Conservation (phyloP, 2,888 invertebrate species). For the Elmis aenea region DNA sequence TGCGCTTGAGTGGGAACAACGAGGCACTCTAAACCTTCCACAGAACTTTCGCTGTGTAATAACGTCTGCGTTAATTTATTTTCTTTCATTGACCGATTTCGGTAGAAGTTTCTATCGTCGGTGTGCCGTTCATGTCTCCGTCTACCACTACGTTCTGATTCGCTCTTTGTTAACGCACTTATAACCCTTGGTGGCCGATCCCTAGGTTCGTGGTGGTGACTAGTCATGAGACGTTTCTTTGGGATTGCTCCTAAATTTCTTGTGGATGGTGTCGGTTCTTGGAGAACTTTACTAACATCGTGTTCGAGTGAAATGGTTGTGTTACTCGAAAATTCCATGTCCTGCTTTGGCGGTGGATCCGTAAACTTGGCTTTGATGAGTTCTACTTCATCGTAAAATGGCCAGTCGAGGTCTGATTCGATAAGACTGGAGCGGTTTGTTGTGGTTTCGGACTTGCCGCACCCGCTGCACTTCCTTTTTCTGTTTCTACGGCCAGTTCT, state of each 20-base stretch:
- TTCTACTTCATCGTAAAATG: conserved; percentile 51
- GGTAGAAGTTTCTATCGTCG: conserved; percentile 23
- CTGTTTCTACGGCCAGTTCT: conserved; percentile 31
- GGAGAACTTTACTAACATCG: conserved; percentile 53
- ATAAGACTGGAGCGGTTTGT: conserved; percentile 48
- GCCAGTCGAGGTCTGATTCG: conserved; percentile 57
- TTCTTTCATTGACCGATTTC: conserved; percentile 35
- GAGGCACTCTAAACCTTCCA: conserved; percentile 41
- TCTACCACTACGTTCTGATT: conserved; percentile 39
- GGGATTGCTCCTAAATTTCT: conserved; percentile 69
- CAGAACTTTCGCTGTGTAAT: conserved; percentile 29
- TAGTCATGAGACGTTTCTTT: conserved; percentile 50
- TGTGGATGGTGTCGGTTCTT: conserved; percentile 39
- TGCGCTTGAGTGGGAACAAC: conserved; percentile 44
- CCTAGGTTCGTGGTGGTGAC: conserved; percentile 20
- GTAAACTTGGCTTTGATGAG: conserved; percentile 19
- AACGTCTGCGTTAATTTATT: conserved; percentile 37
- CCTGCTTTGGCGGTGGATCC: conserved; percentile 47
- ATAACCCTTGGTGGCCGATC: conserved; percentile 22
- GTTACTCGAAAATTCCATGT: conserved; percentile 50
- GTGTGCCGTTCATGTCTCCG: conserved; percentile 19
- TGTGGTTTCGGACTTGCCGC: conserved; percentile 25
- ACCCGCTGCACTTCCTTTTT: conserved; percentile 29
- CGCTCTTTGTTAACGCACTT: conserved; percentile 36
- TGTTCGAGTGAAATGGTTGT: conserved; percentile 46